These are phyloP conservation scores for Archivesica marissinica DNA, from an alignment of 1,140 invertebrate genomes.

Conservation along the genomic window DNA sequence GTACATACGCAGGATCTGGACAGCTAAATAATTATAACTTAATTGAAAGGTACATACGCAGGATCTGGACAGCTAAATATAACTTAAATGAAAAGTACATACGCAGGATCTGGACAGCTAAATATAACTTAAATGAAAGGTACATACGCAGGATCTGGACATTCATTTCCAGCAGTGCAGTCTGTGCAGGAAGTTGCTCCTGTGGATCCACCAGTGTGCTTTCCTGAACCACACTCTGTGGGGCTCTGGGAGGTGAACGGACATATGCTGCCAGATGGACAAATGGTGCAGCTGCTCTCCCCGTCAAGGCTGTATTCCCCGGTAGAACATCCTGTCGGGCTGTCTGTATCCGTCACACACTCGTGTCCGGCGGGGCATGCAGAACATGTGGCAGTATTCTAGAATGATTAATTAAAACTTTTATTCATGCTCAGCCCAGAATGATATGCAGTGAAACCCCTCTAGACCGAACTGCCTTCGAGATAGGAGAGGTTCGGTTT, in stretches of 20 bases:
- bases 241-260: slow-evolving; percentile 73
- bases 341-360: slow-evolving; percentile 69
- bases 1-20: no score
- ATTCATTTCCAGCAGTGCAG: slow-evolving; percentile 77
- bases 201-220: slow-evolving; percentile 68
- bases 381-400: slow-evolving; percentile 73
- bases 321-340: slow-evolving; percentile 68
- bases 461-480: no score
- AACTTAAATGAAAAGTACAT: no score
- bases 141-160: slow-evolving; percentile 73
- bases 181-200: slow-evolving; percentile 72
- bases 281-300: slow-evolving; percentile 71
- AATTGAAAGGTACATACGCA: no score
- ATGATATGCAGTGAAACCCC: no score
- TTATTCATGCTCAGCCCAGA: no score
- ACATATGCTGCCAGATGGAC: slow-evolving; percentile 78
- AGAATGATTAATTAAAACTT: slow-evolving; percentile 56
- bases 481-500: no score
- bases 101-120: no score
- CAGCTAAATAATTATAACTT: no score
- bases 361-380: slow-evolving; percentile 77
- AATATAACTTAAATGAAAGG: no score
- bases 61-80: no score
- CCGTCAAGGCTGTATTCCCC: slow-evolving; percentile 78
- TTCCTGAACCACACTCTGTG: slow-evolving; percentile 73